Conservation (phyloP, 2,888 invertebrate species). For the Conistra vaccinii region DNA sequence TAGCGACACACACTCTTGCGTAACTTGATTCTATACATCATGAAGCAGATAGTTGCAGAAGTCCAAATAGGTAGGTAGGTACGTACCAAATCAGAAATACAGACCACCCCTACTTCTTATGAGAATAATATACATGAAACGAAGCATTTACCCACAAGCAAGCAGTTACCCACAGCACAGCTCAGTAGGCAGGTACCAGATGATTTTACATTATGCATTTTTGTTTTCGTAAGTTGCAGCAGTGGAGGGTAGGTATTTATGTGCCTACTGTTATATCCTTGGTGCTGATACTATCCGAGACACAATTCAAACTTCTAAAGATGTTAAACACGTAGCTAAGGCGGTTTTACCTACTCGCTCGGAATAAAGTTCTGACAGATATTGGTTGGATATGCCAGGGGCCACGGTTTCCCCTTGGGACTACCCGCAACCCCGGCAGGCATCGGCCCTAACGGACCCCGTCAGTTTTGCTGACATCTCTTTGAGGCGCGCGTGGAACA, state of each 20-base stretch:
- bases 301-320: conserved; percentile 13
- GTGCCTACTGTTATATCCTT: conserved; percentile 19
- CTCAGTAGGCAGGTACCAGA: background rate
- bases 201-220: background rate
- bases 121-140: background rate
- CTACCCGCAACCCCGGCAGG: too few species aligned
- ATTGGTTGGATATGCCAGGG: too few species aligned
- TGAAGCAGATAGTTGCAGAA: conserved; percentile 31
- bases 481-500: too few species aligned
- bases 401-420: too few species aligned
- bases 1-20: conserved; percentile 54
- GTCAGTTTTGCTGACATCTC: too few species aligned
- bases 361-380: conserved; percentile 35
- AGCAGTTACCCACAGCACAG: background rate
- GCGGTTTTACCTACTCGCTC: conserved; percentile 47
- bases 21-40: conserved; percentile 46
- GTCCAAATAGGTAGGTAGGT: conserved; percentile 3
- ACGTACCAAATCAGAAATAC: background rate
- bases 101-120: too few species aligned
- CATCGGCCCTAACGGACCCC: too few species aligned
- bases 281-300: conserved; percentile 10
- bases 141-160: background rate
- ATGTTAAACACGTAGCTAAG: conserved; percentile 46
- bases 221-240: background rate
- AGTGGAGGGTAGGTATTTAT: background rate